These are phyloP conservation scores for Epizoanthus illoricatus DNA, from an alignment of 92 coral and sea anemone species.

Conservation along the genomic window DNA sequence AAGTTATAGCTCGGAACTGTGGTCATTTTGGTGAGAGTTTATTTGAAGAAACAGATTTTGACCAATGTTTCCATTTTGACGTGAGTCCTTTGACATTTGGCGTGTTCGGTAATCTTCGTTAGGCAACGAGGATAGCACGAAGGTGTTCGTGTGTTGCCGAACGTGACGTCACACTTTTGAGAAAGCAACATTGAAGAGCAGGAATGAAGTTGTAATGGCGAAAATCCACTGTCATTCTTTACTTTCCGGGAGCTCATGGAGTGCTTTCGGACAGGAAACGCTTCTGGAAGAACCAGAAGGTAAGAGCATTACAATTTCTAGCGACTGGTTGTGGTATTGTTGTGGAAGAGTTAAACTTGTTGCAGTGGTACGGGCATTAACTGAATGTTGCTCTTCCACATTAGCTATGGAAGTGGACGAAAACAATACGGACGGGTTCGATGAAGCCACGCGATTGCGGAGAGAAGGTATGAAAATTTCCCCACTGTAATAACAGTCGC, in stretches of 20 bases:
- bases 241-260: conserved; percentile 99
- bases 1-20: not conserved
- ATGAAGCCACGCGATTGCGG: conserved; percentile 95
- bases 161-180: conserved; percentile 87
- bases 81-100: conserved; percentile 69
- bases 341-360: conserved; percentile 31
- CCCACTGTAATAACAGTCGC: not conserved
- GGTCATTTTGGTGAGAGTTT: not conserved
- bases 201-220: conserved; percentile 99
- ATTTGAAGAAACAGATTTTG: conserved; percentile 17
- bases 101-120: conserved; percentile 72
- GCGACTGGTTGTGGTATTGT: conserved; percentile 41
- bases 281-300: conserved; percentile 91
- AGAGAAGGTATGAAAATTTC: conserved; percentile 71
- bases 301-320: conserved; percentile 45
- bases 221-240: conserved; percentile 98
- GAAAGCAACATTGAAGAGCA: conserved; percentile 94
- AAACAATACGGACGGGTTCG: conserved; percentile 86
- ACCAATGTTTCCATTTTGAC: conserved; percentile 42
- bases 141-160: conserved; percentile 65
- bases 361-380: conserved; percentile 68
- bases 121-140: conserved; percentile 55
- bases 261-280: conserved; percentile 80
- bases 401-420: conserved; percentile 98
- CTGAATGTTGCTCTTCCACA: conserved; percentile 74